Percentiles rank a stretch among this genome's conserved stretches.
These are phyloP conservation scores for Lacerta bilineata DNA, from an alignment of 2,797 vertebrate genomes.

Conservation along the genomic window DNA sequence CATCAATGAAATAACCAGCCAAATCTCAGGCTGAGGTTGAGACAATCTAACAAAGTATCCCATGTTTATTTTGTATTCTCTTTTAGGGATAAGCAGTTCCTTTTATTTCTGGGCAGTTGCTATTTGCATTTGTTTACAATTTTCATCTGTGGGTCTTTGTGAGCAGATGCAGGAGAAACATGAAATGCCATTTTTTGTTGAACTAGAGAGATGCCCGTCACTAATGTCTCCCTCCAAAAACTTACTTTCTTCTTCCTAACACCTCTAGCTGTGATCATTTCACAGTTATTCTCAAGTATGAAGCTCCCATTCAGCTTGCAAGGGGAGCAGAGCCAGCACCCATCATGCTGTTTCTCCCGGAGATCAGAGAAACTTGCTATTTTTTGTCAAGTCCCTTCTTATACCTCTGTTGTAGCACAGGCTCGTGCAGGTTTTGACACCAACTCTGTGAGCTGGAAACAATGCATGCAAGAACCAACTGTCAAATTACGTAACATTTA, in stretches of 20 bases:
- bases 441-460: too few relatives aligned
- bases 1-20: background rate
- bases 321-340: too few relatives aligned
- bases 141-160: constrained; percentile 5
- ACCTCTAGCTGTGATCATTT: background rate
- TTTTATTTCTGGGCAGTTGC: background rate
- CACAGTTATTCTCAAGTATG: background rate
- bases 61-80: background rate
- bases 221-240: background rate
- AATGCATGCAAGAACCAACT: too few relatives aligned
- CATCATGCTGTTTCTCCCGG: too few relatives aligned
- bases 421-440: too few relatives aligned
- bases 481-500: too few relatives aligned
- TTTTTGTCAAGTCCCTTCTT: too few relatives aligned
- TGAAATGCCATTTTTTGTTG: background rate
- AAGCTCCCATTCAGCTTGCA: too few relatives aligned
- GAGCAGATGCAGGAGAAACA: background rate
- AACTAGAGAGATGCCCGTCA: background rate
- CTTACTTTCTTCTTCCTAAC: background rate
- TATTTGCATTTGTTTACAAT: background rate
- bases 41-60: background rate
- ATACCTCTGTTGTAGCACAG: too few relatives aligned
- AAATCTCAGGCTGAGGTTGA: background rate
- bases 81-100: background rate
- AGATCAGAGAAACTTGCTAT: too few relatives aligned